Evolutionary conservation across 2,888 invertebrate genomes (phyloP).

Genomic region (Cremastinae sp.): DNA sequence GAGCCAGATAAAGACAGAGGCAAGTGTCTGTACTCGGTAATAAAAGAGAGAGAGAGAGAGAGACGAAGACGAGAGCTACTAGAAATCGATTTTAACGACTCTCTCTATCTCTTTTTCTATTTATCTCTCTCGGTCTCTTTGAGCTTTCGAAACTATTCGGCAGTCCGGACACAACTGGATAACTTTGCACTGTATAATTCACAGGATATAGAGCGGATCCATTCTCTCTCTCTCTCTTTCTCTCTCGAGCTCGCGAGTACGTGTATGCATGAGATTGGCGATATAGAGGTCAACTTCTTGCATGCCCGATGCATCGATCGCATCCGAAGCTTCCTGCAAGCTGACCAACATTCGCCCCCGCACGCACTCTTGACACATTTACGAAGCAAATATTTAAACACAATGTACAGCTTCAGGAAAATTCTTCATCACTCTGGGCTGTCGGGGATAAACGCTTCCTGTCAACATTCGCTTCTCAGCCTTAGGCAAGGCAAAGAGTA

Average conservation of each 20-base stretch:
- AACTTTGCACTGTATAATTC: constrained; percentile 28
- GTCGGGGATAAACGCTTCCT: not conserved
- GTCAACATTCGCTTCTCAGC: not conserved
- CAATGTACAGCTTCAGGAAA: not conserved
- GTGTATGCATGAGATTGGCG: not conserved
- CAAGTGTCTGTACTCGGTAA: constrained; percentile 15
- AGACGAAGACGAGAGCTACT: constrained; percentile 15
- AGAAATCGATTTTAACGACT: constrained; percentile 58
- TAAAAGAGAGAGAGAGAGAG: constrained; percentile 19
- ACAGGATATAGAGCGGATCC: not conserved
- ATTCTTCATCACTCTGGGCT: not conserved
- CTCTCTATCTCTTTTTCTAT: constrained; percentile 26
- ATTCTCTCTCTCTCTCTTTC: not conserved
- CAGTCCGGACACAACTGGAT: constrained; percentile 33
- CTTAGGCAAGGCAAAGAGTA: constrained; percentile 16
- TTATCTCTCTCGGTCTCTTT: constrained; percentile 19
- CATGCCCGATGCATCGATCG: constrained; percentile 56
- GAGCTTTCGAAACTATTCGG: constrained; percentile 41
- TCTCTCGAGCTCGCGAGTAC: not conserved
- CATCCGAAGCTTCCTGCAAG: constrained; percentile 32
- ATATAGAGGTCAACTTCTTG: constrained; percentile 45
- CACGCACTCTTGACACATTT: not conserved
- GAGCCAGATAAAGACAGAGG: constrained; percentile 30
- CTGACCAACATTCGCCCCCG: constrained; percentile 31
- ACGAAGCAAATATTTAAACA: not conserved